These are phyloP conservation scores for Xestia ashworthii DNA, from an alignment of 2,888 invertebrate genomes.

Conservation along the genomic window DNA sequence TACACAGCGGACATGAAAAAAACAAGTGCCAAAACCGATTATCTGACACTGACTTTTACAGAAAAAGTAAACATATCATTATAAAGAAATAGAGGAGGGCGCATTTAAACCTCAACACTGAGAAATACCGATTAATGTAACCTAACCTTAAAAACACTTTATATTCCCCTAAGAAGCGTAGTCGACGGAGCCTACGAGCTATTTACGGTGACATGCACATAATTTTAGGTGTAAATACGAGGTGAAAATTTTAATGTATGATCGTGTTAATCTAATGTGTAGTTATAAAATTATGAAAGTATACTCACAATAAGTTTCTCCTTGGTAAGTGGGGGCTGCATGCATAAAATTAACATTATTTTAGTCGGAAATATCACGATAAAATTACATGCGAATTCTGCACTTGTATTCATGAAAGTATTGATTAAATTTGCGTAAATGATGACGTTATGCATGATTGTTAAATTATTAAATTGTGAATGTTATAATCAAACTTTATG, in stretches of 20 bases:
- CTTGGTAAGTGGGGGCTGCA: constrained; percentile 90
- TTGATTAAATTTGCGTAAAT: constrained; percentile 42
- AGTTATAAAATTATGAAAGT: constrained; percentile 54
- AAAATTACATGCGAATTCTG: constrained; percentile 41
- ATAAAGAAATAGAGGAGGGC: too few relatives aligned
- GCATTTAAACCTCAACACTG: too few relatives aligned
- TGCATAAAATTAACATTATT: constrained; percentile 83
- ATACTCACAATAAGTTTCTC: constrained; percentile 89
- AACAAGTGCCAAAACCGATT: too few relatives aligned
- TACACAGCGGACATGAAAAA: too few relatives aligned
- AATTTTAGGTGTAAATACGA: neutral
- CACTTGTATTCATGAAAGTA: constrained; percentile 53
- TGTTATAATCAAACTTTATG: constrained; percentile 55
- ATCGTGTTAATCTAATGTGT: constrained; percentile 35
- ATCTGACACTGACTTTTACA: too few relatives aligned
- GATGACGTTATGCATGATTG: constrained; percentile 23
- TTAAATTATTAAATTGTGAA: constrained; percentile 32
- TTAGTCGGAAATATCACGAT: constrained; percentile 70
- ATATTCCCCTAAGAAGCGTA: too few relatives aligned
- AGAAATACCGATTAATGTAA: too few relatives aligned
- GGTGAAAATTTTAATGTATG: neutral
- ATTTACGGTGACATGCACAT: neutral
- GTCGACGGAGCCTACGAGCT: too few relatives aligned
- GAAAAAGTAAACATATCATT: too few relatives aligned
- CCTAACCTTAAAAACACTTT: too few relatives aligned